These are phyloP conservation scores for Phyllotreta striolata DNA, from an alignment of 2,888 invertebrate species.

Conservation along the genomic window DNA sequence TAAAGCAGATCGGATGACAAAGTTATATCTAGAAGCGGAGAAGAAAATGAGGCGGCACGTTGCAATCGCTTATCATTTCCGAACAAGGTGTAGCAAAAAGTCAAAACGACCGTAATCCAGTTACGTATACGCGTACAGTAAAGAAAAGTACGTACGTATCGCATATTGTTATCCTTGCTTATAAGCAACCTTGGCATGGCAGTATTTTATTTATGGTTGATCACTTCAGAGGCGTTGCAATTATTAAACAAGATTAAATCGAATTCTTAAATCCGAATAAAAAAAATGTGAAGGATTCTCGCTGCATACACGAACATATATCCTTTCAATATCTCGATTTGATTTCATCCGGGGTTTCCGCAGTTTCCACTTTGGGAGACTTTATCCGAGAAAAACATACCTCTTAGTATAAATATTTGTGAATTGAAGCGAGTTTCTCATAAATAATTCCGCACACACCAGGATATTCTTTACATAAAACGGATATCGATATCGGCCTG, in stretches of 20 bases:
- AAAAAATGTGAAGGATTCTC: too few species aligned
- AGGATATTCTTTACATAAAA: conserved; percentile 51
- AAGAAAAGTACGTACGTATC: conserved; percentile 41
- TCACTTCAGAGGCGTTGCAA: background rate
- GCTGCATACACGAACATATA: background rate
- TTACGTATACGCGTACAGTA: conserved; percentile 37
- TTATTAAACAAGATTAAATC: too few species aligned
- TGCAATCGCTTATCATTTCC: conserved; percentile 47
- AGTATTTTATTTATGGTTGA: conserved; percentile 29
- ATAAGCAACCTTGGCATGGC: conserved; percentile 44
- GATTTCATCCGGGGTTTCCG: conserved; percentile 29
- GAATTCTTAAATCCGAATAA: too few species aligned
- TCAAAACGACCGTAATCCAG: conserved; percentile 40
- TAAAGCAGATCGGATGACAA: conserved; percentile 13
- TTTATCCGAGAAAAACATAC: conserved; percentile 31
- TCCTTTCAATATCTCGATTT: conserved; percentile 26
- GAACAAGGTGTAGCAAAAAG: conserved; percentile 46
- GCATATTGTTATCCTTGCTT: conserved; percentile 45
- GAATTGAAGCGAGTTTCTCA: conserved; percentile 43
- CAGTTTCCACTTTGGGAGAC: conserved; percentile 31
- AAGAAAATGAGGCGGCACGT: conserved; percentile 42
- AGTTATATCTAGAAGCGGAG: conserved; percentile 38
- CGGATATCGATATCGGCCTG: conserved; percentile 49
- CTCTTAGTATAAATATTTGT: conserved; percentile 42
- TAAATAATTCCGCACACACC: conserved; percentile 51